Base-by-base conservation (phyloP, 2,797 vertebrate genomes). In the Sphenopsis melanotis region DNA sequence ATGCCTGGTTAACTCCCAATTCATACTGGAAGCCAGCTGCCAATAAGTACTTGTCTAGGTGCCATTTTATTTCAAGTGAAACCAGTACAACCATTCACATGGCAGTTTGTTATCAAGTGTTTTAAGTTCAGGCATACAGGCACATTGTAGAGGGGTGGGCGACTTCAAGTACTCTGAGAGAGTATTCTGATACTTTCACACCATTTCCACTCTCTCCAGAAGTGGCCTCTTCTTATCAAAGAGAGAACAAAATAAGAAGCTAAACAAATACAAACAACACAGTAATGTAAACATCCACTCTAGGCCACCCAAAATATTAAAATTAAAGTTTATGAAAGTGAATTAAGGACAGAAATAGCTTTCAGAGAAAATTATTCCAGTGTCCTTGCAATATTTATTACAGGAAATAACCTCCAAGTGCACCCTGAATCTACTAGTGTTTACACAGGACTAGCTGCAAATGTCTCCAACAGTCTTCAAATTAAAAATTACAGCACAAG, bases 331-430 rank as follows among this genome's bases (percentile, higher is more conserved):
- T 55, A 76, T 52, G 46, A 77, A 91, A 93, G 65, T 55, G 80
- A 95, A 96, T 84, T 44, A 66, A 52, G 79, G 77, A 93, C 74
- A 95, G 90, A 96, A 95, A 53, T 76, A 18, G 80, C 63, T 97
- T 92, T 74, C 69, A 95, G 69, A 96, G 78, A 93, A 96, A 96
- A 96, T 77, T 57, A 87, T 96, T 86, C 82, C 50, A 50, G 53
- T 78, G 36, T 75, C 56, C 57, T 89, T 92, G 81, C 57, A 57
- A 76, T 96, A 93, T 97, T 97, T 97, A 94, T 88, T 91, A 91
- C 95, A 97, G 92, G 88, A 97, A 97, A 96, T 95, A 96, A 90
- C 95, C 64, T 92, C 29, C 56, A 89, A 81, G 74, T 81, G 72
- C 72, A 93, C 89, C 84, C 64, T 87, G 64, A 95, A 86, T 80